phyloP scores from a whole-genome alignment of 1,140 invertebrate species.

The Drosophila novamexicana region DNA sequence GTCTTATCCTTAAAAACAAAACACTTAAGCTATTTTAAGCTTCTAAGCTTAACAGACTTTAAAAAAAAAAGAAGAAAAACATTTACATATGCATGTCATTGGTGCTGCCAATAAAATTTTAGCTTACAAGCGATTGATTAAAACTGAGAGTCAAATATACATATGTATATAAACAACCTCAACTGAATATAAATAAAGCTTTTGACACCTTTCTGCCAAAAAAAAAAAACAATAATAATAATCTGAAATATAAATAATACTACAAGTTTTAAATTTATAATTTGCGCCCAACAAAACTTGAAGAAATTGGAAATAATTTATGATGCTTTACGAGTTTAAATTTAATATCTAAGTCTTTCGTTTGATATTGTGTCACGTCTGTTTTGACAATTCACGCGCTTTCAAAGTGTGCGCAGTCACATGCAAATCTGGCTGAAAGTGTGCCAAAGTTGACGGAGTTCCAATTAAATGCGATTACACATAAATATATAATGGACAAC shows the following conservation, averaged over 20 bases:
- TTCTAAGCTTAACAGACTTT: neutral
- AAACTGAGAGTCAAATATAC: constrained; percentile 10
- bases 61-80: no score
- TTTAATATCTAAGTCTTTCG: constrained; percentile 19
- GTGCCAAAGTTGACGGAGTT: constrained; percentile 26
- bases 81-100: constrained; percentile 10
- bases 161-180: constrained; percentile 10
- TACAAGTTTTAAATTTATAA: constrained; percentile 1
- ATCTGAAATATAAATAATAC: no score
- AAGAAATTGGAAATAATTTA: constrained; percentile 41
- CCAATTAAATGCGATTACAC: constrained; percentile 34
- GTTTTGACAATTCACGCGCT: constrained; percentile 17
- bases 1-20: constrained; percentile 21
- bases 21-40: constrained; percentile 34
- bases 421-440: constrained; percentile 21
- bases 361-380: constrained; percentile 36
- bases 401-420: constrained; percentile 14
- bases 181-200: constrained; percentile 26
- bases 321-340: constrained; percentile 14
- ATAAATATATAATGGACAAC: constrained; percentile 3
- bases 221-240: neutral
- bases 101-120: constrained; percentile 15
- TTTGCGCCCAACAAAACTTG: neutral
- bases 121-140: constrained; percentile 16
- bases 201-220: constrained; percentile 22